phyloP scores from a whole-genome alignment of 2,888 invertebrate species.

The Spilarctia lutea region DNA sequence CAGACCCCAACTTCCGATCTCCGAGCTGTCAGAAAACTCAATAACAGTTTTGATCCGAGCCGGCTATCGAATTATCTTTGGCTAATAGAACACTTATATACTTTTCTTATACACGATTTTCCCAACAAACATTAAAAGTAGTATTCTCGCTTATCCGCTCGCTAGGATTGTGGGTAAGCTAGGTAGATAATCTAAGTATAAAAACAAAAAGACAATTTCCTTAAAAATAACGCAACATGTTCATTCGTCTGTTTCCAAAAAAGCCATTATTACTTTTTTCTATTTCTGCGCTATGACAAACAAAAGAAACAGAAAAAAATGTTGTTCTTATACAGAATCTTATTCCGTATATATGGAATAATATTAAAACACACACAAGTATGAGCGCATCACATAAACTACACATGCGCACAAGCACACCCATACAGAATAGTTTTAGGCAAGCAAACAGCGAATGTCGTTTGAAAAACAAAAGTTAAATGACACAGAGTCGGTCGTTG shows the following conservation, averaged over 20 bases:
- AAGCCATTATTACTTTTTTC: not conserved
- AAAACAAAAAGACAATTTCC: no score
- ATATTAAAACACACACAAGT: slow-evolving; percentile 8
- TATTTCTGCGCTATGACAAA: not conserved
- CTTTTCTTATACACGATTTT: no score
- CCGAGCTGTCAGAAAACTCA: no score
- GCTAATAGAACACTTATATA: no score
- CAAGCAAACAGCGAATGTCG: slow-evolving; percentile 54
- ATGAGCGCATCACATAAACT: slow-evolving; percentile 6
- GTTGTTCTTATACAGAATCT: not conserved
- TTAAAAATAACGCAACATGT: not conserved
- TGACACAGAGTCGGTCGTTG: slow-evolving; percentile 39
- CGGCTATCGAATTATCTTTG: no score
- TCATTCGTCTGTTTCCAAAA: not conserved
- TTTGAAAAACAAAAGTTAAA: slow-evolving; percentile 68
- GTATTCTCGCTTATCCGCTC: no score
- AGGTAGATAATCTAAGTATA: no score
- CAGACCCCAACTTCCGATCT: no score
- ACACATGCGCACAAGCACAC: slow-evolving; percentile 18
- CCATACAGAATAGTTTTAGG: slow-evolving; percentile 48
- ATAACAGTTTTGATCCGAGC: no score
- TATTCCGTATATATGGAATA: not conserved
- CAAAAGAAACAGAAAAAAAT: not conserved
- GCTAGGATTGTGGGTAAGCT: no score
- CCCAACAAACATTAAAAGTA: no score